Base-by-base conservation (phyloP, 35 echinoderm and acorn worm genomes). In the Heliocidaris erythrogramma region DNA sequence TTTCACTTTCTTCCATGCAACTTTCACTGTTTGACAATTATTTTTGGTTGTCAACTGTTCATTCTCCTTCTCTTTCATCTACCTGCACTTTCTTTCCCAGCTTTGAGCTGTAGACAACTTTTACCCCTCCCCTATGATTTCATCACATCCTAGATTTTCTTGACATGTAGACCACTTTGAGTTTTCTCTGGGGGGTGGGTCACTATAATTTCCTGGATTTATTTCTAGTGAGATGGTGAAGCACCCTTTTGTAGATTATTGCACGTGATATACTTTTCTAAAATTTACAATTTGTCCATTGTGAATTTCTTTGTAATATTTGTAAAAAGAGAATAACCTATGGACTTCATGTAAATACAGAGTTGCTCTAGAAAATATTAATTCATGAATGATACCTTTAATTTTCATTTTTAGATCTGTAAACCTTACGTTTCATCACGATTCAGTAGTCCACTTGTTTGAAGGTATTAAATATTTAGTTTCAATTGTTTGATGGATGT, bases 51-150 rank as follows among this genome's bases (percentile, higher is more conserved):
- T n/a, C 27, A 78, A 78, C 32, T 89, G 12, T 89, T 84, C 5
- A 47, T 47, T 89, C 87, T 42, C 47, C 87, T 89, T 89, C 32
- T 47, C 31, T 31, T 89, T 32, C 87, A 89, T 89, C 87, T 89
- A 24, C 87, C 24, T 89, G 12, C 17, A 89, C 30, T 89, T 32
- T 47, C 47, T 9, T 27, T 89, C 47, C 31, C 17, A 10, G 5
- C 11, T 48, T 47, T 89, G 11, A 14, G 10, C 12, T 89, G 3
- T 27, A 89, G 30, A 17, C 12, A 9, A 47, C 87, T 17, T 17
- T 47, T n/a, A 89, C 5, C 29, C 5, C 87, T 30, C 87, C 31
- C 27, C 65, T 78, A 29, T 78, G 24, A 78, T 78, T 78, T 78
- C 21, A 21, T 78, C 65, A 78, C 65, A 78, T 78, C 65, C 27